phyloP scores from a whole-genome alignment of 1,140 invertebrate genomes.

The Drosophila parabipectinata region DNA sequence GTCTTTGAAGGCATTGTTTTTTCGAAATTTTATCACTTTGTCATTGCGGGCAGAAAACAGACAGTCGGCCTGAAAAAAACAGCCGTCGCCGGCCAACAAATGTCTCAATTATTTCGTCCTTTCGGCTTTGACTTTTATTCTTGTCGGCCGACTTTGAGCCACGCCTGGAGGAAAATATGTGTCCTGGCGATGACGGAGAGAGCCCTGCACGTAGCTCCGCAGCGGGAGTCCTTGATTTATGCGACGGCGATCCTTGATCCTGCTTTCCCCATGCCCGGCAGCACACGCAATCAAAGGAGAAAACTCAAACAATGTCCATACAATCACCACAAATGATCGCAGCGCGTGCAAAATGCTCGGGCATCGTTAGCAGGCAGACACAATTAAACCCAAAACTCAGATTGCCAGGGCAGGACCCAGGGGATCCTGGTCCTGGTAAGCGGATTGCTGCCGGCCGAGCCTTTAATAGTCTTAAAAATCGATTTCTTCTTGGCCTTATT shows the following conservation, averaged over 20 bases:
- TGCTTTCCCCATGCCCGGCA: slow-evolving; percentile 16
- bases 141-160: slow-evolving; percentile 36
- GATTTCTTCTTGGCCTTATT: slow-evolving; percentile 62
- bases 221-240: slow-evolving; percentile 77
- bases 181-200: slow-evolving; percentile 19
- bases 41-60: slow-evolving; percentile 46
- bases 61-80: slow-evolving; percentile 3
- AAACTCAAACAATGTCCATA: slow-evolving; percentile 26
- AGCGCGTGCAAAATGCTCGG: slow-evolving; percentile 73
- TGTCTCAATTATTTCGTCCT: slow-evolving; percentile 65
- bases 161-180: slow-evolving; percentile 36
- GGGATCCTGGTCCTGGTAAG: slow-evolving; percentile 48
- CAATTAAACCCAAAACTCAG: slow-evolving; percentile 11
- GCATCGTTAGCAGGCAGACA: slow-evolving; percentile 26
- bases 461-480: slow-evolving; percentile 75
- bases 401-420: slow-evolving; percentile 25
- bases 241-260: slow-evolving; percentile 73
- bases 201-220: slow-evolving; percentile 55
- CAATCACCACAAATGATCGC: slow-evolving; percentile 67
- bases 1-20: slow-evolving; percentile 73
- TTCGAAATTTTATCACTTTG: slow-evolving; percentile 66
- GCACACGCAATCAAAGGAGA: slow-evolving; percentile 62
- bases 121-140: slow-evolving; percentile 40
- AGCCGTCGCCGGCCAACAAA: slow-evolving; percentile 50
- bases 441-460: slow-evolving; percentile 54